Percentiles rank a stretch among this genome's conserved stretches.
phyloP scores from a whole-genome alignment of 1,140 invertebrate genomes.

The Hycleus phaleratus region DNA sequence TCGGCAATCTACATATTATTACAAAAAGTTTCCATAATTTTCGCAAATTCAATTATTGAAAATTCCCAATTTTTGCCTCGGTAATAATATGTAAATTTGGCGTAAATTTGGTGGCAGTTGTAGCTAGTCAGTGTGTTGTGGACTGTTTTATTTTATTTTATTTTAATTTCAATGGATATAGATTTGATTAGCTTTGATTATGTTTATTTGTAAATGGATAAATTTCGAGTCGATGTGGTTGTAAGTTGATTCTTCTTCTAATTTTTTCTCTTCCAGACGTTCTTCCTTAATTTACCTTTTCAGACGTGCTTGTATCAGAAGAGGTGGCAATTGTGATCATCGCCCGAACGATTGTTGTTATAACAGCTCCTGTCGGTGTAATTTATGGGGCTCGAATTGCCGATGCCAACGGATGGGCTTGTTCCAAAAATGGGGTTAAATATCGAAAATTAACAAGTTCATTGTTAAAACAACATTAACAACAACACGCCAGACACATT shows the following conservation, averaged over 20 bases:
- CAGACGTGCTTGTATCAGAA: conserved; percentile 74
- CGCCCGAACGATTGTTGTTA: conserved; percentile 79
- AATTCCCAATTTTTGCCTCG: too few species aligned
- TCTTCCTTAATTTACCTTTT: conserved; percentile 79
- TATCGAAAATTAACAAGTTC: background rate
- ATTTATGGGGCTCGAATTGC: conserved; percentile 86
- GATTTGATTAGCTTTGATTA: too few species aligned
- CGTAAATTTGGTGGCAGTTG: too few species aligned
- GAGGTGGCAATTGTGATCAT: conserved; percentile 76
- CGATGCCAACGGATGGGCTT: conserved; percentile 81
- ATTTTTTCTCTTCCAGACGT: conserved; percentile 58
- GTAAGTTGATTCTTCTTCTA: conserved; percentile 33
- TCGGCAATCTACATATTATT: too few species aligned
- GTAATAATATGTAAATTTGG: too few species aligned
- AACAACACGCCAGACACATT: too few species aligned
- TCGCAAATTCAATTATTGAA: too few species aligned
- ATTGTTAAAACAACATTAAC: too few species aligned
- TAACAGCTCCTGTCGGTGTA: conserved; percentile 79
- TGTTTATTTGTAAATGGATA: background rate
- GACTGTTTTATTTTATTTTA: too few species aligned
- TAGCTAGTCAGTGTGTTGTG: too few species aligned
- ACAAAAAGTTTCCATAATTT: too few species aligned
- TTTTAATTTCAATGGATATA: too few species aligned
- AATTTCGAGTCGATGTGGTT: conserved; percentile 22
- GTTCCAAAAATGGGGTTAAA: conserved; percentile 83